Base-by-base conservation (phyloP, 2,888 invertebrate genomes). In the Labia minor region DNA sequence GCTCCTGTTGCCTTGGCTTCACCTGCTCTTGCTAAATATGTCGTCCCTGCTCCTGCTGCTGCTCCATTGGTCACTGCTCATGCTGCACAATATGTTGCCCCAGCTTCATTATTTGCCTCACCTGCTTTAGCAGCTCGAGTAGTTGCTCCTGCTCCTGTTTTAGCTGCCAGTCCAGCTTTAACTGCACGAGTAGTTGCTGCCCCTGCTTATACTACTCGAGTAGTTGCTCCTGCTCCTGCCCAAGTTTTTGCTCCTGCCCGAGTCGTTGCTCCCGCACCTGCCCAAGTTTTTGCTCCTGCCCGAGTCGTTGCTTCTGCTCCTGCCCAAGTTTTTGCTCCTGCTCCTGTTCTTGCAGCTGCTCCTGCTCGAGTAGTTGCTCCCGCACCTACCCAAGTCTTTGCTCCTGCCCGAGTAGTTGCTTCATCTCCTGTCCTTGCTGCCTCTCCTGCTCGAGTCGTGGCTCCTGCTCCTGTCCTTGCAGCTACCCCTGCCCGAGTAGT, bases 321-420 rank as follows among this genome's bases (percentile, higher is more conserved):
- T 20, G 16, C 33, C 62, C 49, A 37, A n/a, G 21, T 61, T 11
- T 64, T 66, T 33, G 63, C 62, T 19, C 66, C 67, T 65, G 19
- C 19, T 1, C 18, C 37, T 20, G 68, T 66, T 49, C 18, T 61
- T 33, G 68, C 64, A 21, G 61, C 68, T n/a, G 66, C 70, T 10
- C 69, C 67, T 19, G 26, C 66, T 19, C 65, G 67, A 19, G 16
- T 18, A 11, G 16, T 33, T 18, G 37, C 21, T 18, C 69, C 72
- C 18, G 70, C 71, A 20, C 71, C 72, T n/a, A 18, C 70, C 4
- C 63, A 70, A 21, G 72, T 73, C 19, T 71, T 71, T 62, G 72
- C 73, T 26, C 20, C 33, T 19, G 65, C 67, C 16, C 64, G 66
- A 19, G 63, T 65, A 10, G 37, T 64, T 19, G 61, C 67, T 8